Conservation (phyloP, 2,113 vertebrate genomes). For the Rattus rattus region DNA sequence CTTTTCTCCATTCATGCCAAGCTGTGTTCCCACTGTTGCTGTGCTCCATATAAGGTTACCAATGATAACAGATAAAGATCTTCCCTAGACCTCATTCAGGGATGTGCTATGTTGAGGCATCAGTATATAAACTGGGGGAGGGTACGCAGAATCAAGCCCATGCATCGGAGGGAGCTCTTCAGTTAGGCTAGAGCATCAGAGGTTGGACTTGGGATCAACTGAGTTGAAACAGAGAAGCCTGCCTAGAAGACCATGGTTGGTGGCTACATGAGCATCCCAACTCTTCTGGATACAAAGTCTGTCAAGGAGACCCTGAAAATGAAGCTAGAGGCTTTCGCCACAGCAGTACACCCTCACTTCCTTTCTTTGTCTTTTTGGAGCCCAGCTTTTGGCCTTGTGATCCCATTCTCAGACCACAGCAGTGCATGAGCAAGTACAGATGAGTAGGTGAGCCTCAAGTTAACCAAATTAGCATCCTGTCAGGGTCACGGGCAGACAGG, state of each 20-base stretch:
- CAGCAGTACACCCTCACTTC: slow-evolving; percentile 24
- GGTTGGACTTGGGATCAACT: neutral
- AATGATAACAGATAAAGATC: fast-evolving
- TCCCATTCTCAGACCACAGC: neutral
- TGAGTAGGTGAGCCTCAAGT: neutral
- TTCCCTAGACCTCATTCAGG: no score
- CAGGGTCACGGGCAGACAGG: neutral
- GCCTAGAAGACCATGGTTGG: neutral
- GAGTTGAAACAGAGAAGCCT: slow-evolving; percentile 53
- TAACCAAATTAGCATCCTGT: neutral
- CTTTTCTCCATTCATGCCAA: fast-evolving
- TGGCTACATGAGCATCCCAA: neutral
- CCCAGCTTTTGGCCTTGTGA: neutral
- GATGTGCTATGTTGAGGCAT: neutral
- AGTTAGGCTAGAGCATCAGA: neutral
- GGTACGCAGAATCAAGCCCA: no score
- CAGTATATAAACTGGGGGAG: neutral
- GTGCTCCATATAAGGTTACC: no score
- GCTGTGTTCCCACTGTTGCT: neutral
- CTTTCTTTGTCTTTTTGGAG: slow-evolving; percentile 46
- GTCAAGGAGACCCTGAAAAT: slow-evolving; percentile 63
- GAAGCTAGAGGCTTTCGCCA: slow-evolving; percentile 5
- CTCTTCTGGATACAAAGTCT: neutral
- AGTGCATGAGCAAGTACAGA: neutral
- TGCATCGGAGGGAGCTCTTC: neutral